Percentiles rank a stretch among this genome's conserved stretches.
phyloP scores from a whole-genome alignment of 2,888 invertebrate genomes.

The Athripsodes cinereus region DNA sequence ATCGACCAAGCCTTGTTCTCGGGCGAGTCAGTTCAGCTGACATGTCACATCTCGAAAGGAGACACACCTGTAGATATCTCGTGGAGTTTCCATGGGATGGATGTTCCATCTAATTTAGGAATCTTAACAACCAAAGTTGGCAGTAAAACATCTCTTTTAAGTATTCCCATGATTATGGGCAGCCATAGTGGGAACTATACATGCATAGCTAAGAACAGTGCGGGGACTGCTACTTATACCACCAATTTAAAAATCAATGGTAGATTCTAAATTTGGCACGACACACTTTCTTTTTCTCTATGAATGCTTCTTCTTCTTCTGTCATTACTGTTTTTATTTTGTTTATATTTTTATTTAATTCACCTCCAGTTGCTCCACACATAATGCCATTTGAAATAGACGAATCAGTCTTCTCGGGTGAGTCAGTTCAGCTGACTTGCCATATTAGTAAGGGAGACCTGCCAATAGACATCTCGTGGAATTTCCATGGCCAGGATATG shows the following conservation, averaged over 20 bases:
- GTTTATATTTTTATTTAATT: conserved; percentile 4
- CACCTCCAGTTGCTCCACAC: conserved; percentile 45
- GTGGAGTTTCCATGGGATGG: conserved; percentile 63
- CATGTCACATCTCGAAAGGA: conserved; percentile 65
- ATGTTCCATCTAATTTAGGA: conserved; percentile 37
- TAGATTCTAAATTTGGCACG: conserved; percentile 29
- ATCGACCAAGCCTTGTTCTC: conserved; percentile 54
- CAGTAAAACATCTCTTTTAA: conserved; percentile 51
- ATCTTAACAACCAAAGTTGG: conserved; percentile 51
- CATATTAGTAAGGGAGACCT: conserved; percentile 67
- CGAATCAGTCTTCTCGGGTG: conserved; percentile 62
- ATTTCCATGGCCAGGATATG: conserved; percentile 60
- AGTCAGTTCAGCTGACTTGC: conserved; percentile 62
- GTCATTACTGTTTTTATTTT: not conserved
- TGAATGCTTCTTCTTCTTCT: conserved; percentile 10
- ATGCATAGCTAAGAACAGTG: conserved; percentile 55
- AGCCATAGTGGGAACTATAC: conserved; percentile 60
- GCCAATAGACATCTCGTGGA: conserved; percentile 68
- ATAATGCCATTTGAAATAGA: conserved; percentile 60
- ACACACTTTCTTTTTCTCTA: not conserved
- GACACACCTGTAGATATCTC: conserved; percentile 66
- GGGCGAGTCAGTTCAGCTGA: conserved; percentile 57
- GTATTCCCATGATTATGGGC: conserved; percentile 52
- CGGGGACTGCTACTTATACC: conserved; percentile 51
- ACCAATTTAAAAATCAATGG: conserved; percentile 56